These are phyloP conservation scores for Apotomis betuletana DNA, from an alignment of 2,888 invertebrate species.

Conservation along the genomic window DNA sequence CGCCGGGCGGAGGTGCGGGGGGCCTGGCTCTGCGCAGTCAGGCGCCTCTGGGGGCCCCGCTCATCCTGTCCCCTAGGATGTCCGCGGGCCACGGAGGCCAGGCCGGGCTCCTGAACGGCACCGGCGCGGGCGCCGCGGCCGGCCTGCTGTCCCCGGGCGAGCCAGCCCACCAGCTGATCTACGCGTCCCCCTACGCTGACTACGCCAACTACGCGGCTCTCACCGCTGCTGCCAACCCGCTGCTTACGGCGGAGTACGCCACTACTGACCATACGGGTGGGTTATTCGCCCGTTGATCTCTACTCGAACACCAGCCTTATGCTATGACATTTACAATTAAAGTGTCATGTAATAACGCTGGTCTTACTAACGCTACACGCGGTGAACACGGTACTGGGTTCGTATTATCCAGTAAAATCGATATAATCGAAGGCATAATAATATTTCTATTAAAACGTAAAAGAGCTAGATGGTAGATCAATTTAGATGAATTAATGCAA, in stretches of 20 bases:
- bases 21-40: slow-evolving; percentile 86
- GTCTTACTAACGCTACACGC: slow-evolving; percentile 64
- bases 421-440: slow-evolving; percentile 57
- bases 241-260: slow-evolving; percentile 91
- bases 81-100: slow-evolving; percentile 91
- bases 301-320: slow-evolving; percentile 22
- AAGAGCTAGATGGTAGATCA: slow-evolving; percentile 31
- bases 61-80: slow-evolving; percentile 96
- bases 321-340: slow-evolving; percentile 33
- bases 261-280: slow-evolving; percentile 97
- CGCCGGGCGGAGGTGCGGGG: slow-evolving; percentile 76
- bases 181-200: slow-evolving; percentile 92
- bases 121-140: slow-evolving; percentile 69
- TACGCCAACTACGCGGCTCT: slow-evolving; percentile 96
- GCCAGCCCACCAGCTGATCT: slow-evolving; percentile 92
- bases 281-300: slow-evolving; percentile 85
- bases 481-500: slow-evolving; percentile 24
- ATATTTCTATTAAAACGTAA: slow-evolving; percentile 28
- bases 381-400: slow-evolving; percentile 68
- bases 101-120: slow-evolving; percentile 85
- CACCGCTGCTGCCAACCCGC: slow-evolving; percentile 89
- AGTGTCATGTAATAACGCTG: slow-evolving; percentile 62
- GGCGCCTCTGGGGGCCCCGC: slow-evolving; percentile 94
- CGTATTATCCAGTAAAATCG: slow-evolving; percentile 58
- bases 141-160: slow-evolving; percentile 83